Conservation (phyloP, 2,797 vertebrate genomes). For the Lepus oiostolus region DNA sequence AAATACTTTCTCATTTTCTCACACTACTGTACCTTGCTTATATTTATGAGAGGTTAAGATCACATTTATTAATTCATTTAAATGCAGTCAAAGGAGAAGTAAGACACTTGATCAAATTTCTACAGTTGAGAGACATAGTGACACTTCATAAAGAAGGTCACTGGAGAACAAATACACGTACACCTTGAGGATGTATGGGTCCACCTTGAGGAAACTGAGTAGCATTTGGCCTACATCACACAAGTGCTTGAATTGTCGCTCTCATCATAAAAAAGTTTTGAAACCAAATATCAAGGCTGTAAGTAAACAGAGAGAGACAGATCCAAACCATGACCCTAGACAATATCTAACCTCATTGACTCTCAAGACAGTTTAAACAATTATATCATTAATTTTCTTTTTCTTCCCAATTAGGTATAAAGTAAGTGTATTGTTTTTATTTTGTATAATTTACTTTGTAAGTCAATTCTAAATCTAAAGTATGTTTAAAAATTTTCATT, state of each 20-base stretch:
- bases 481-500: neutral
- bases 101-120: neutral
- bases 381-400: neutral
- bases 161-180: neutral
- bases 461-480: constrained; percentile 29
- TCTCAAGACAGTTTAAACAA: neutral
- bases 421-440: neutral
- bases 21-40: neutral
- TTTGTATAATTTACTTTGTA: neutral
- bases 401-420: neutral
- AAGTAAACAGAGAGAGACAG: neutral
- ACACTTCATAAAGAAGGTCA: neutral
- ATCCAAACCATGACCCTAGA: neutral
- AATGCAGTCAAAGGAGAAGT: neutral
- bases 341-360: neutral
- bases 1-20: neutral
- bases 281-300: neutral
- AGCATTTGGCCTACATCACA: neutral
- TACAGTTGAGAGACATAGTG: neutral
- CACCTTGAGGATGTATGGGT: neutral
- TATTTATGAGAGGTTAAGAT: neutral
- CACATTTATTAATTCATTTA: neutral
- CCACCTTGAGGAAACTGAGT: neutral
- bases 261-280: neutral
- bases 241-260: neutral